phyloP scores from a whole-genome alignment of 2,797 vertebrate species.

The Trachops cirrhosus region DNA sequence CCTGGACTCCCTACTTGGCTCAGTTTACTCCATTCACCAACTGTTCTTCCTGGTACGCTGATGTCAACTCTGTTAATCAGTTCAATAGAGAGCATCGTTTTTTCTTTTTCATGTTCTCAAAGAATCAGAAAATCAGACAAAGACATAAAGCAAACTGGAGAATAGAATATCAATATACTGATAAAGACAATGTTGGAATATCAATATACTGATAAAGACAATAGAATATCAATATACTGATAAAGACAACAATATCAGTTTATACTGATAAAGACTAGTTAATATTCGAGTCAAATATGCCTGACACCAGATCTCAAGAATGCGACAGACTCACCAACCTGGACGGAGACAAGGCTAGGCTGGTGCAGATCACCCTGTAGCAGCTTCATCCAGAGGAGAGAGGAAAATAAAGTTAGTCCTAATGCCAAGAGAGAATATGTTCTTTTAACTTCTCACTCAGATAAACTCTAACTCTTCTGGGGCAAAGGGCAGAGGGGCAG shows the following conservation, averaged over 20 bases:
- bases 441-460: not conserved
- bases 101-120: not conserved
- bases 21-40: not conserved
- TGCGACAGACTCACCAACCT: not conserved
- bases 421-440: not conserved
- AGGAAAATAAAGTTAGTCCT: not conserved
- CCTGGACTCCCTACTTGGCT: not conserved
- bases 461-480: not conserved
- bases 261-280: not conserved
- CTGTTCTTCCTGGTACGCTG: not conserved
- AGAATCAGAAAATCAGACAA: not conserved
- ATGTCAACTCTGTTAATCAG: not conserved
- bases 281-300: not conserved
- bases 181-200: not conserved
- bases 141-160: not conserved
- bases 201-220: not conserved
- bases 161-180: not conserved
- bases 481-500: not conserved
- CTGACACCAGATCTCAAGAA: not conserved
- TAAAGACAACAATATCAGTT: too few relatives aligned
- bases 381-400: not conserved
- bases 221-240: too few relatives aligned
- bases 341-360: not conserved
- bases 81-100: not conserved
- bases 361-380: fast-evolving